These are phyloP conservation scores for Dryobates pubescens DNA, from an alignment of 2,797 vertebrate species.

Conservation along the genomic window DNA sequence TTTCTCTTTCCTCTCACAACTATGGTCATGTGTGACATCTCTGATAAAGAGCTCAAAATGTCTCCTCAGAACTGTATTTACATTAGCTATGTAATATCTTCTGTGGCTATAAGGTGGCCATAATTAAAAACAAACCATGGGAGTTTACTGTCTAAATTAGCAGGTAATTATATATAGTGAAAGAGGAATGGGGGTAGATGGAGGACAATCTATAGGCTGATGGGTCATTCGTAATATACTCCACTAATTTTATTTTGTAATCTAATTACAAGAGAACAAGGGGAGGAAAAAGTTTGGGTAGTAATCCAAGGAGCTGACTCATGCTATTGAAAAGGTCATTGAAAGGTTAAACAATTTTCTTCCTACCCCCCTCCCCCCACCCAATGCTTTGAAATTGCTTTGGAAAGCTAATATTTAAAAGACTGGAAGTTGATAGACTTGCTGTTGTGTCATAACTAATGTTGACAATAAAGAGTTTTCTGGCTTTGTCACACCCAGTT, in stretches of 20 bases:
- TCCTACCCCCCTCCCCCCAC: neutral
- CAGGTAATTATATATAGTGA: neutral
- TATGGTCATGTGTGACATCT: neutral
- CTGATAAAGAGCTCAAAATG: neutral
- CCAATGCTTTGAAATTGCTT: neutral
- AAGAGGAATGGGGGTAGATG: neutral
- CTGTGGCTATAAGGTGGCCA: neutral
- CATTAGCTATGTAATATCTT: neutral
- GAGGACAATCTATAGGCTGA: neutral
- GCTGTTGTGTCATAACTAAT: neutral
- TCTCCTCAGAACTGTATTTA: neutral
- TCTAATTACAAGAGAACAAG: neutral
- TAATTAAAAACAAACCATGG: neutral
- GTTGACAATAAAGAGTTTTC: neutral
- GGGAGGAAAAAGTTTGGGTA: neutral
- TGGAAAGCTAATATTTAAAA: neutral
- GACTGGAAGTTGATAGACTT: neutral
- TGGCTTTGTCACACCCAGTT: constrained; percentile 18
- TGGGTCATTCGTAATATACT: neutral
- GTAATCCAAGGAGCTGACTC: neutral
- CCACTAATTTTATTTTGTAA: neutral
- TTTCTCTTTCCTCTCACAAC: neutral
- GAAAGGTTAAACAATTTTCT: neutral
- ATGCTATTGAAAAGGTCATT: neutral
- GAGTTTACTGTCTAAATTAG: constrained; percentile 2